Conservation (phyloP, 2,888 invertebrate species). For the Trilocha varians region DNA sequence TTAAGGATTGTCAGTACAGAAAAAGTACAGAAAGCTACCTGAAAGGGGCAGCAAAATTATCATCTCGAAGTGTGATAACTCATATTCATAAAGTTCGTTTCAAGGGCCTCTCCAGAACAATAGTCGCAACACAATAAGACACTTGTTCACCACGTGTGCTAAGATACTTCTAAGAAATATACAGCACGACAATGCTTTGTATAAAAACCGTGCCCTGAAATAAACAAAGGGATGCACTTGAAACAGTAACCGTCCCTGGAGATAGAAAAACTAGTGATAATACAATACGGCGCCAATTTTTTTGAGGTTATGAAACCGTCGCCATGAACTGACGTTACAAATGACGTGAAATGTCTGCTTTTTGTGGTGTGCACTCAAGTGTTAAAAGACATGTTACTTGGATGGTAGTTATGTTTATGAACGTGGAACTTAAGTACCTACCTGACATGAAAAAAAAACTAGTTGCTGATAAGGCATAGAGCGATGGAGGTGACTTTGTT, state of each 20-base stretch:
- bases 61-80: too few species aligned
- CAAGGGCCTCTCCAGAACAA: slow-evolving; percentile 31
- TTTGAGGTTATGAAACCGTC: slow-evolving; percentile 26
- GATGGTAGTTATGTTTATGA: neutral
- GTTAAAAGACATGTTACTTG: slow-evolving; percentile 2
- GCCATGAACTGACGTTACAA: slow-evolving; percentile 57
- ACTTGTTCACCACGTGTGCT: slow-evolving; percentile 39
- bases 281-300: slow-evolving; percentile 65
- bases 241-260: slow-evolving; percentile 44
- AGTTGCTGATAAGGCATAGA: too few species aligned
- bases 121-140: slow-evolving; percentile 25
- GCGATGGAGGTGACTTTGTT: too few species aligned
- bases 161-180: slow-evolving; percentile 37
- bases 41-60: too few species aligned
- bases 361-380: slow-evolving; percentile 49
- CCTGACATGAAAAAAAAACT: too few species aligned
- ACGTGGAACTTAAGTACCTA: neutral
- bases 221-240: slow-evolving; percentile 45
- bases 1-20: too few species aligned
- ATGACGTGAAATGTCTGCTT: slow-evolving; percentile 63
- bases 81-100: too few species aligned
- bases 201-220: slow-evolving; percentile 40
- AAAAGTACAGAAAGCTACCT: too few species aligned
- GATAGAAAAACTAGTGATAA: slow-evolving; percentile 24
- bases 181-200: slow-evolving; percentile 26